These are phyloP conservation scores for Protaetia brevitarsis DNA, from an alignment of 1,140 invertebrate genomes.

Conservation along the genomic window DNA sequence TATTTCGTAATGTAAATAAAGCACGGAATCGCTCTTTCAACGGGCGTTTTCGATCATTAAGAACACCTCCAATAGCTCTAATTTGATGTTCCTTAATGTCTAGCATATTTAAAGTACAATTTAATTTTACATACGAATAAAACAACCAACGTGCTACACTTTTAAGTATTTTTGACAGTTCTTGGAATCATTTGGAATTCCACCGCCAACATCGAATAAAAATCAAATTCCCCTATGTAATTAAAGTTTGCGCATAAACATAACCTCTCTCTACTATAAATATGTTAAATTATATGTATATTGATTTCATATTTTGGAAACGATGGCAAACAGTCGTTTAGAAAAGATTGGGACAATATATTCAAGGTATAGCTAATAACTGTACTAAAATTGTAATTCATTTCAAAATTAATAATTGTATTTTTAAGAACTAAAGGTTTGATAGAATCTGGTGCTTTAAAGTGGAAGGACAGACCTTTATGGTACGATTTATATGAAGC, in stretches of 20 bases:
- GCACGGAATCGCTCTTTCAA: constrained; percentile 94
- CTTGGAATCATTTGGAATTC: no score
- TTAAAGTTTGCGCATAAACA: no score
- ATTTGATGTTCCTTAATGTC: constrained; percentile 54
- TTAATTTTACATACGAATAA: neutral
- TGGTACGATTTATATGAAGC: constrained; percentile 87
- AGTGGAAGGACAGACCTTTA: constrained; percentile 74
- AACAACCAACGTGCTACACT: no score
- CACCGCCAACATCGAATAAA: no score
- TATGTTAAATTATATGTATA: no score
- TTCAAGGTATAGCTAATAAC: constrained; percentile 55
- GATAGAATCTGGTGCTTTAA: constrained; percentile 69
- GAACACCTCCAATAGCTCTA: constrained; percentile 67
- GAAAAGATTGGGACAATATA: constrained; percentile 73
- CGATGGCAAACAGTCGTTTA: constrained; percentile 64
- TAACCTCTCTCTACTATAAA: no score
- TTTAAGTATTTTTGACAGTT: no score
- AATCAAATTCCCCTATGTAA: no score
- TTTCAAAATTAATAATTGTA: constrained; percentile 12
- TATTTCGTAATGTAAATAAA: constrained; percentile 92
- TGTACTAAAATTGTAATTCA: constrained; percentile 19
- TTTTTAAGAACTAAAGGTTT: constrained; percentile 68
- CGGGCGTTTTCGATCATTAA: constrained; percentile 72
- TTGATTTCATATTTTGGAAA: no score
- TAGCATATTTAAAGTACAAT: constrained; percentile 36